Conservation (phyloP, 2,888 invertebrate species). For the Heteromurus nitidus region DNA sequence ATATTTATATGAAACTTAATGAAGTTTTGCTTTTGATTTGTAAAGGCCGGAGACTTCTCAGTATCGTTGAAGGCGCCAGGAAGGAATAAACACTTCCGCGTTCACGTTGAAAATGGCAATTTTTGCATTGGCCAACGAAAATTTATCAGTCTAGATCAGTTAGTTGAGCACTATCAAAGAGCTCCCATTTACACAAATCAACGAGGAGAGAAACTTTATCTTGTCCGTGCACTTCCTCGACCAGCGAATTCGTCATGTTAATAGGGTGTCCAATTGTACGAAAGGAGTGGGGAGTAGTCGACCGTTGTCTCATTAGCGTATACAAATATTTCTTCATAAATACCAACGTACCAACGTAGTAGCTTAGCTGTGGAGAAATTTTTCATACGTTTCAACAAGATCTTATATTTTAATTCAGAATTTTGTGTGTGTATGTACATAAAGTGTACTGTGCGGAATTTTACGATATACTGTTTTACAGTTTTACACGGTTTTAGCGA, state of each 20-base stretch:
- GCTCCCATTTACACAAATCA: constrained; percentile 99
- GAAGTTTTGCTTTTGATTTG: neutral
- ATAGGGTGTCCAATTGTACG: no score
- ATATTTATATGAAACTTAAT: neutral
- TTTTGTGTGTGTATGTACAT: no score
- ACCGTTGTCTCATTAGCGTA: no score
- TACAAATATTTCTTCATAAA: no score
- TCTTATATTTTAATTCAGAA: no score
- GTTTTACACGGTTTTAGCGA: no score
- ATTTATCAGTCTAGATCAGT: constrained; percentile 95
- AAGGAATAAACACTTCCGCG: constrained; percentile 99
- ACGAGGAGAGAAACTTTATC: constrained; percentile 97
- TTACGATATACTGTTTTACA: no score
- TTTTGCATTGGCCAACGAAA: constrained; percentile 99
- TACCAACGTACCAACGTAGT: no score
- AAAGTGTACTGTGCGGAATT: no score
- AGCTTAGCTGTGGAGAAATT: no score
- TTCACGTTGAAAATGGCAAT: constrained; percentile 93
- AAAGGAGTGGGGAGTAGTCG: no score
- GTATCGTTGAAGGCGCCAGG: constrained; percentile 98
- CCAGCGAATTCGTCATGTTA: constrained; percentile 68
- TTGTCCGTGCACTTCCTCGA: constrained; percentile 93
- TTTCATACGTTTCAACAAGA: no score
- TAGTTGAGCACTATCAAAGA: constrained; percentile 98
- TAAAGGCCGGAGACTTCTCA: constrained; percentile 97